phyloP scores from a whole-genome alignment of 2,113 vertebrate species.

The Capreolus pygargus region DNA sequence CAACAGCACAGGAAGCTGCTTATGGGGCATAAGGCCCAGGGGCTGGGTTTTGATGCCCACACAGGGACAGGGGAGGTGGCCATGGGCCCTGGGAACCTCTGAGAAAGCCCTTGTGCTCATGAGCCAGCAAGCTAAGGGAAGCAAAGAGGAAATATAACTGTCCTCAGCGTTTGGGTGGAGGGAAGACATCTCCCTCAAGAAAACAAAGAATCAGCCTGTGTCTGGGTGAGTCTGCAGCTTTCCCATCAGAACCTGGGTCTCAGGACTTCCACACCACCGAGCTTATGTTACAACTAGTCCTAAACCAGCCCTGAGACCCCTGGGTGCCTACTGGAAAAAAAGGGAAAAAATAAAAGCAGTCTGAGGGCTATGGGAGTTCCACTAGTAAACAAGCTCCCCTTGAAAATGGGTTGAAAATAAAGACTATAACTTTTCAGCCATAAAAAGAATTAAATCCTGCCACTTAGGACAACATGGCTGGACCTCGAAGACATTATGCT shows the following conservation, averaged over 20 bases:
- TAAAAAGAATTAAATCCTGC: not conserved
- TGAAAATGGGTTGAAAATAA: not conserved
- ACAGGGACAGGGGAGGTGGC: not conserved
- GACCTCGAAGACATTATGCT: not conserved
- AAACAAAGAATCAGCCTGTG: not conserved
- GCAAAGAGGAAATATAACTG: not conserved
- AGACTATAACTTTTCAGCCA: not conserved
- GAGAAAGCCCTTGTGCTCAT: not conserved
- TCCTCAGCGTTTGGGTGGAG: too few species aligned
- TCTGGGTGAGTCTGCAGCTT: rapidly evolving
- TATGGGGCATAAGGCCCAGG: too few species aligned
- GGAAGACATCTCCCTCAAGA: not conserved
- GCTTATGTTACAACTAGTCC: not conserved
- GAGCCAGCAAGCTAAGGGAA: not conserved
- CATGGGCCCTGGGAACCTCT: not conserved
- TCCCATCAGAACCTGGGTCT: too few species aligned
- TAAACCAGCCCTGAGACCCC: not conserved
- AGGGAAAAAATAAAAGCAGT: not conserved
- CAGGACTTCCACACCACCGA: not conserved
- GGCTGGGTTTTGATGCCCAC: too few species aligned
- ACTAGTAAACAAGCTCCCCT: not conserved
- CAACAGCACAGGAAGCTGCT: not conserved
- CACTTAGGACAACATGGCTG: too few species aligned
- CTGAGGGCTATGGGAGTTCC: not conserved
- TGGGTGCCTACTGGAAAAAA: not conserved